Evolutionary conservation across 2,797 vertebrate species (phyloP).

Genomic region (Enteromius fasciolatus): DNA sequence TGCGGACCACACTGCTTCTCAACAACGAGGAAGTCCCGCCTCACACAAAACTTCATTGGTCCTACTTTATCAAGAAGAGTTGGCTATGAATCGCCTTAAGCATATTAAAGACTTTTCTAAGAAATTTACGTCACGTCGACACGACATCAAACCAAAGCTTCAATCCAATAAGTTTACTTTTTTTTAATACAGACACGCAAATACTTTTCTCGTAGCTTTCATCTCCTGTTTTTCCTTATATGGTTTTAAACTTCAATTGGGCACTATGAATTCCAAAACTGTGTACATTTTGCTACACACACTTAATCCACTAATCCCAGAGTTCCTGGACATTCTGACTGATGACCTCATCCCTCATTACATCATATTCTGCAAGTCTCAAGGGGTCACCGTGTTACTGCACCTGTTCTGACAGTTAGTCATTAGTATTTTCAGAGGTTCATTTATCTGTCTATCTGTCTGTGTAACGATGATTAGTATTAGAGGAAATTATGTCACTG

Average conservation of each 20-base stretch:
- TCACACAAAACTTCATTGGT: constrained; percentile 26
- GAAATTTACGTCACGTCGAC: neutral
- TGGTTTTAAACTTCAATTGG: constrained; percentile 11
- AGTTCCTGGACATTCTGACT: neutral
- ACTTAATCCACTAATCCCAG: neutral
- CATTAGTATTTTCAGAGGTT: neutral
- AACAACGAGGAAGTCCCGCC: constrained; percentile 40
- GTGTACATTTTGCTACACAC: neutral
- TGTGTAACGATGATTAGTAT: neutral
- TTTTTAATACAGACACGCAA: neutral
- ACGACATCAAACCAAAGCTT: neutral
- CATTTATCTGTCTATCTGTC: neutral
- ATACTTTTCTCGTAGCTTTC: neutral
- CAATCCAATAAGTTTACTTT: neutral
- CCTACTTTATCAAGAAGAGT: neutral
- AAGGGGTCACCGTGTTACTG: neutral
- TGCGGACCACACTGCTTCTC: constrained; percentile 19
- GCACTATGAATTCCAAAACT: neutral
- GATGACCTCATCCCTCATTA: neutral
- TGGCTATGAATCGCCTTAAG: neutral
- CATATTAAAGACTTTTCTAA: constrained; percentile 18
- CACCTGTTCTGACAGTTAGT: constrained; percentile 22
- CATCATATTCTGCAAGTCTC: constrained; percentile 6
- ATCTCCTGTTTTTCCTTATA: constrained; percentile 34
- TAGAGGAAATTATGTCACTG: constrained; percentile 44